Base-by-base conservation (phyloP, 2,113 vertebrate genomes). In the Scolopax mira region DNA sequence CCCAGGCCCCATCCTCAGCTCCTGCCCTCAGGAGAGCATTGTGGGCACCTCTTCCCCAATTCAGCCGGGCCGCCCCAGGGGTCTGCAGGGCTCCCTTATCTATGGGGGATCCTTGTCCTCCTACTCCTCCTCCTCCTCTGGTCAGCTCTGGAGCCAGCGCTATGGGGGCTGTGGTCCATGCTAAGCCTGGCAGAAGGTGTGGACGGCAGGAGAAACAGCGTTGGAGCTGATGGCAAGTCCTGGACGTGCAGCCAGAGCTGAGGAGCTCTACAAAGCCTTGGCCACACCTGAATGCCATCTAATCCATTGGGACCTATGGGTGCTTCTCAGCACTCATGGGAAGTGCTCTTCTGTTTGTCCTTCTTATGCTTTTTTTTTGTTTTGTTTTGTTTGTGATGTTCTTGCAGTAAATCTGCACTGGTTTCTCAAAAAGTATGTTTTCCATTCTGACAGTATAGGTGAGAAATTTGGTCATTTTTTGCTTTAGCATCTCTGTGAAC, bases 1-100 rank as follows among this genome's bases (percentile, higher is more conserved):
- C 81, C 81, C 81, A 2, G 81, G 81, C 27, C 81, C 81, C 69
- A 73, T 64, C 81, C 69, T 84, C 81, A 84, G 81, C 33, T 64
- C 81, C 58, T 84, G 81, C 33, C 81, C 81, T 6, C 81, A 85
- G 60, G 82, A 85, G 58, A 84, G 81, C 69, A 6, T 54, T 0
- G 81, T 84, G 69, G 81, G 81, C 69, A 21, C 3, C 69, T 84
- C 81, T 1, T 1, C 21, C 16, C 81, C 81, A 0, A 3, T 25
- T 57, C 46, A n/a, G 52, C 42, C 7, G 42, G 18, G 33, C 39
- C 28, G 15, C 18, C 57, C 57, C n/a, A 42, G 46, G 37, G 80
- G 67, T 3, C 35, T 83, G 80, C 67, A 72, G 67, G 72, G 81
- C 69, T 85, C 70, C 49, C n/a, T 54, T 25, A 2, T 73, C 49